phyloP scores from a whole-genome alignment of 2,113 vertebrate genomes.

The Dicentrarchus labrax region DNA sequence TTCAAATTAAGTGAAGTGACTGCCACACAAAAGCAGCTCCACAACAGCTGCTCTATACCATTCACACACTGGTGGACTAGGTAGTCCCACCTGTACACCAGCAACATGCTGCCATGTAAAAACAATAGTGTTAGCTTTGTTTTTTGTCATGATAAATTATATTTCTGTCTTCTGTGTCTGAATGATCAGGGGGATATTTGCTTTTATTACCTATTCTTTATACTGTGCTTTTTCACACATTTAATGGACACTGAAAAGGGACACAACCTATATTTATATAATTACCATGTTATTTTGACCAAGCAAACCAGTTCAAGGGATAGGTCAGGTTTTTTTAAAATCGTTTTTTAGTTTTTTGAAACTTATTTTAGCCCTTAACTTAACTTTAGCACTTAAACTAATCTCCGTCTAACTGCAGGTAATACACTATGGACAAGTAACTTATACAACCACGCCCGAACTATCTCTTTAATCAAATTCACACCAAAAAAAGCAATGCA shows the following conservation, averaged over 20 bases:
- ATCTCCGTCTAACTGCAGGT: no score
- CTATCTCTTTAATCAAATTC: no score
- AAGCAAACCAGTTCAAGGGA: background rate
- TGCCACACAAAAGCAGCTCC: background rate
- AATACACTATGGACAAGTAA: no score
- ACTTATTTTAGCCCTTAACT: no score
- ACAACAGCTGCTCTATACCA: constrained; percentile 28
- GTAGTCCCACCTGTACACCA: constrained; percentile 13
- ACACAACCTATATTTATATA: background rate
- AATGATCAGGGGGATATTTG: background rate
- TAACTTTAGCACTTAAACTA: no score
- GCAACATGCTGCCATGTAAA: constrained; percentile 1
- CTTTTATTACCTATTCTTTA: background rate
- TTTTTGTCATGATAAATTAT: background rate
- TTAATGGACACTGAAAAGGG: background rate
- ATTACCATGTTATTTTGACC: background rate
- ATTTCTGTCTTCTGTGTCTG: background rate
- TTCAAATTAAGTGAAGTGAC: constrained; percentile 21
- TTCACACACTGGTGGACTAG: constrained; percentile 13
- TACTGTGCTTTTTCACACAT: background rate
- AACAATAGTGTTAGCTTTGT: background rate
- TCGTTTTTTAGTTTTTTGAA: no score
- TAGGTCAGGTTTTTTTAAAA: no score
- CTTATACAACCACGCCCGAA: no score
- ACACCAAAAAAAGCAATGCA: no score